phyloP scores from a whole-genome alignment of 2,797 vertebrate species.

The Pteronotus mesoamericanus region DNA sequence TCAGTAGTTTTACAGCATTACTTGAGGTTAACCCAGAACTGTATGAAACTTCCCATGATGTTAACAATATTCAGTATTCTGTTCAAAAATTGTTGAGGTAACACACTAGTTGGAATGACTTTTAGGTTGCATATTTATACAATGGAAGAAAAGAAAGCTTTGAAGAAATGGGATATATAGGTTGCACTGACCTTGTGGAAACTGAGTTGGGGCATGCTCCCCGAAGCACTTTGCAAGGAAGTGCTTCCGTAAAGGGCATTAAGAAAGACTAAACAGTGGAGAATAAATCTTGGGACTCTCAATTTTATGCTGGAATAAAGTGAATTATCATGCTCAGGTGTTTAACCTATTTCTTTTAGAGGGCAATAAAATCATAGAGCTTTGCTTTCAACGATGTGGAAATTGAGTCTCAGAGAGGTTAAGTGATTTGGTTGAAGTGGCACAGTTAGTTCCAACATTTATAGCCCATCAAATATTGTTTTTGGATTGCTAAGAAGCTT shows the following conservation, averaged over 20 bases:
- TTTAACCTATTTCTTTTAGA: constrained; percentile 37
- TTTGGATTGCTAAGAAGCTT: not conserved
- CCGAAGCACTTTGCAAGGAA: constrained; percentile 2
- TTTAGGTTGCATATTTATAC: not conserved
- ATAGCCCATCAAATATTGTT: not conserved
- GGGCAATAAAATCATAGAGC: not conserved
- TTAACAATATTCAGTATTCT: constrained; percentile 7
- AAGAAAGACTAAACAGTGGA: not conserved
- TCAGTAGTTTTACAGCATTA: constrained; percentile 27
- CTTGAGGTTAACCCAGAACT: constrained; percentile 40
- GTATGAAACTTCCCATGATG: not conserved
- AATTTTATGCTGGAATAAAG: constrained; percentile 43
- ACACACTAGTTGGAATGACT: not conserved
- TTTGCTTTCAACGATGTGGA: not conserved
- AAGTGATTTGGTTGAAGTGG: not conserved
- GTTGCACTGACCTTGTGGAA: constrained; percentile 8
- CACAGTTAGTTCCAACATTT: not conserved
- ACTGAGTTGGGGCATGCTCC: not conserved
- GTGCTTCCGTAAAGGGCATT: not conserved
- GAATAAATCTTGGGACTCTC: not conserved
- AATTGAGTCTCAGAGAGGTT: not conserved
- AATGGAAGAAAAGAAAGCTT: constrained; percentile 3
- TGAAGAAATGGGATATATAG: not conserved
- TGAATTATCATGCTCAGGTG: not conserved
- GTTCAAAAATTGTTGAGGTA: constrained; percentile 17